These are phyloP conservation scores for Poecilobothrus nobilitatus DNA, from an alignment of 2,888 invertebrate genomes.

Conservation along the genomic window DNA sequence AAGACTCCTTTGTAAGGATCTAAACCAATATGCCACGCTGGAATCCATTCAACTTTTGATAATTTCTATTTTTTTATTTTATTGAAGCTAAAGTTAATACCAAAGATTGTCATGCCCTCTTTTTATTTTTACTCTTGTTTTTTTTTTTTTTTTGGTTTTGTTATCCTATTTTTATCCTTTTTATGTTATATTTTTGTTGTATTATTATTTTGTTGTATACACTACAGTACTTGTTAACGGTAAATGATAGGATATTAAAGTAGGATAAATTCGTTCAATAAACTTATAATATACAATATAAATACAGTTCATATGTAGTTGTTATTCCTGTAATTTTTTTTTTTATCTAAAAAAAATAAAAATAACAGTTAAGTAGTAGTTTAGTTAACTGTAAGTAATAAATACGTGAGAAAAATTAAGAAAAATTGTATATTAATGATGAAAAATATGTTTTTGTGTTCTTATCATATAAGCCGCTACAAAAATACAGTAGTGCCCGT, in stretches of 20 bases:
- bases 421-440: background rate
- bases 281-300: background rate
- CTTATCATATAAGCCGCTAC: too few relatives aligned
- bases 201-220: too few relatives aligned
- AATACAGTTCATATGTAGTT: too few relatives aligned
- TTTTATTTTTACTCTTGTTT: background rate
- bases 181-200: too few relatives aligned
- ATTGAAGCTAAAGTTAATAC: background rate
- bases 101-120: background rate
- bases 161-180: background rate
- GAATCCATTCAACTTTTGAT: background rate
- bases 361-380: background rate
- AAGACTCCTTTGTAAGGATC: too few relatives aligned
- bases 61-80: background rate
- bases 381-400: background rate
- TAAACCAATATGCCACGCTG: background rate
- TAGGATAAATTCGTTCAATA: slow-evolving; percentile 3
- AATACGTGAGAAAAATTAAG: background rate
- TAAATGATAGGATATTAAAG: slow-evolving; percentile 4
- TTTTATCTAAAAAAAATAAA: background rate
- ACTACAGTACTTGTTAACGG: background rate
- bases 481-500: too few relatives aligned
- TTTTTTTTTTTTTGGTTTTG: background rate
- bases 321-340: too few relatives aligned
- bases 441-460: background rate